Evolutionary conservation across 2,888 invertebrate genomes (phyloP).

Genomic region (Drosophila anomelani): DNA sequence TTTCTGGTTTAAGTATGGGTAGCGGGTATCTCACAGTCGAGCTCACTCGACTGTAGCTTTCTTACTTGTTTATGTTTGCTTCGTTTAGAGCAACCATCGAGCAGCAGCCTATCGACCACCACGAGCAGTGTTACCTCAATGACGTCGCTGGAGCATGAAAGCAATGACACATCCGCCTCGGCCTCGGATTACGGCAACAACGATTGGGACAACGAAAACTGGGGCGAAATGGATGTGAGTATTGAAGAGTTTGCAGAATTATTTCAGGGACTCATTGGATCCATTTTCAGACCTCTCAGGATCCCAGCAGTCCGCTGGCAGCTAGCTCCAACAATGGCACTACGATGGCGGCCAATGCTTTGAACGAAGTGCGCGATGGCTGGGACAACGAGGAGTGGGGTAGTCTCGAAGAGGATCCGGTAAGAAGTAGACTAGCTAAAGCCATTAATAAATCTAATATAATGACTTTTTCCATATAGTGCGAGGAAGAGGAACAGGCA

Average conservation of each 20-base stretch:
- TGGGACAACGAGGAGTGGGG: slow-evolving; percentile 96
- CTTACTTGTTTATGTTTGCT: slow-evolving; percentile 11
- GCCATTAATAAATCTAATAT: neutral
- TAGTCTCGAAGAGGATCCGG: slow-evolving; percentile 92
- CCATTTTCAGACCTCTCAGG: slow-evolving; percentile 85
- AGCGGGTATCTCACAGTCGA: too few relatives aligned
- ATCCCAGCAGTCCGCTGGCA: slow-evolving; percentile 84
- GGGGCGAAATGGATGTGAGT: slow-evolving; percentile 95
- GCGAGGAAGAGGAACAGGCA: slow-evolving; percentile 84
- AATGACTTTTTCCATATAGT: slow-evolving; percentile 54
- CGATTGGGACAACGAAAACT: slow-evolving; percentile 94
- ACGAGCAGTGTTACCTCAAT: slow-evolving; percentile 95
- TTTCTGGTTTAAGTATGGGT: too few relatives aligned
- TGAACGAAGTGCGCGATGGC: slow-evolving; percentile 88
- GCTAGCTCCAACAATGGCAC: slow-evolving; percentile 84
- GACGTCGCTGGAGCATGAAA: slow-evolving; percentile 93
- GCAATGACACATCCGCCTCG: slow-evolving; percentile 90
- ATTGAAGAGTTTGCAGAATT: neutral
- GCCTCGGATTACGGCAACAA: slow-evolving; percentile 91
- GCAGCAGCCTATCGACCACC: slow-evolving; percentile 94
- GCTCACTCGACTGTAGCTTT: too few relatives aligned
- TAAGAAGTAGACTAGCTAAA: slow-evolving; percentile 77
- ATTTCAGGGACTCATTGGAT: neutral
- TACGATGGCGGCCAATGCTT: slow-evolving; percentile 85
- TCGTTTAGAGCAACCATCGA: slow-evolving; percentile 92